These are phyloP conservation scores for Adoxophyes honmai DNA, from an alignment of 1,140 invertebrate species.

Conservation along the genomic window DNA sequence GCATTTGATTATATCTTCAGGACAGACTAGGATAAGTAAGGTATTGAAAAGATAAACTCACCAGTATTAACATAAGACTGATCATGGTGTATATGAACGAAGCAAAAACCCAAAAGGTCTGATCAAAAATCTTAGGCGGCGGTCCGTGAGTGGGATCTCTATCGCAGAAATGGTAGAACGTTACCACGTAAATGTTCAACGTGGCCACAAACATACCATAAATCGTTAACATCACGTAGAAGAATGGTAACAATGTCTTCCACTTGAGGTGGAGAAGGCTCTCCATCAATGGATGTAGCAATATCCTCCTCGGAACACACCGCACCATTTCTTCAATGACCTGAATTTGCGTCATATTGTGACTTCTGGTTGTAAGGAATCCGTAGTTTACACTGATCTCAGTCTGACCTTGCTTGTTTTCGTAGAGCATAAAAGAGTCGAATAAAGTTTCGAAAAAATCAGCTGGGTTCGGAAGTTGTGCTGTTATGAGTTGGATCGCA, in stretches of 20 bases:
- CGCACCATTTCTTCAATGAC: slow-evolving; percentile 50
- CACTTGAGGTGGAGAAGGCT: slow-evolving; percentile 65
- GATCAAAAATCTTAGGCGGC: slow-evolving; percentile 5
- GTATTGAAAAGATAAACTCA: slow-evolving; percentile 13
- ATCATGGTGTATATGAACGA: slow-evolving; percentile 16
- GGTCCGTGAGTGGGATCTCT: neutral
- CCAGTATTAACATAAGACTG: slow-evolving; percentile 25
- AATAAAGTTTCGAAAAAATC: slow-evolving; percentile 52
- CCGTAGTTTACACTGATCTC: slow-evolving; percentile 45
- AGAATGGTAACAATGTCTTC: slow-evolving; percentile 47
- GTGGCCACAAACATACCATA: slow-evolving; percentile 47
- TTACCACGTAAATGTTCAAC: slow-evolving; percentile 24
- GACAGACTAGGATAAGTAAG: too few species aligned
- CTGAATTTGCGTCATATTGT: slow-evolving; percentile 34
- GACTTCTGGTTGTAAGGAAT: slow-evolving; percentile 31
- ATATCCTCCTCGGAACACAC: slow-evolving; percentile 42
- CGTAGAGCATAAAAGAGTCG: slow-evolving; percentile 39
- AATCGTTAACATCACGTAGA: slow-evolving; percentile 42
- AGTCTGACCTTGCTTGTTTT: slow-evolving; percentile 43
- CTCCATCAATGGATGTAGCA: slow-evolving; percentile 61
- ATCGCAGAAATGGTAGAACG: slow-evolving; percentile 22
- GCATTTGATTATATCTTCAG: too few species aligned
- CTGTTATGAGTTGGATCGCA: slow-evolving; percentile 20
- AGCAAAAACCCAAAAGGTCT: slow-evolving; percentile 12
- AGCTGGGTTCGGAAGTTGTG: slow-evolving; percentile 45